Evolutionary conservation across 2,797 vertebrate species (phyloP), one percentile per base, ranked within the genome.

Genomic region (Octomys mimax): DNA sequence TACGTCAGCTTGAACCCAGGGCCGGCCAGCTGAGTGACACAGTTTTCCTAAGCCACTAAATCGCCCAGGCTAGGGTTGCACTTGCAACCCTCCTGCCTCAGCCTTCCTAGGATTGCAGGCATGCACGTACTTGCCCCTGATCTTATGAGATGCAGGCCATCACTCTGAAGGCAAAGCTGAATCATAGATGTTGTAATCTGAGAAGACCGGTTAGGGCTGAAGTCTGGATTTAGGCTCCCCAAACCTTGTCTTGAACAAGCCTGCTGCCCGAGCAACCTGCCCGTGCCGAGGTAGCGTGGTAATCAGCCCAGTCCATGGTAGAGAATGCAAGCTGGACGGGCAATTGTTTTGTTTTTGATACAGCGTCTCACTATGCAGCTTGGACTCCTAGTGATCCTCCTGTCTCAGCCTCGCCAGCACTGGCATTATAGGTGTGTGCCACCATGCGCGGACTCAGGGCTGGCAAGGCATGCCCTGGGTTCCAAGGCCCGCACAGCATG

Each of bases 111-210:
- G 10, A 75, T 46, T 7, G 16, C 7, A 49, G 73, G 73, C 26
- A 16, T 49, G 13, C 26, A 31, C 73, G 31, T 31, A 24, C 24
- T 12, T 4, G 61, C 66, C 57, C 5, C 64, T 2, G 19, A 11
- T 31, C 78, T 57, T 33, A 22, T 0, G 0, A 87, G 66, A 75
- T 11, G 24, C 52, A 16, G 14, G 5, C 19, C 28, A 21, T 33
- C 31, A 5, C 24, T 19, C 22, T 46, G n/a, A 75, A 79, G 31
- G 79, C 18, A 61, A 28, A 24, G 18, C 68, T 14, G 8, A 88
- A 64, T 36, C 0, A 1, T 4, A 87, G 2, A 39, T 1, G 2
- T 10, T 31, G 4, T 11, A 1, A 73, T 36, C 4, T 10, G 49
- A n/a, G n/a, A 46, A 18, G 46, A 66, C 36, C 28, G 70, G n/a